A percentile compares a stretch with the other conserved stretches of the same genome.
These are phyloP conservation scores for Bovichtus variegatus DNA, from an alignment of 2,797 vertebrate genomes.

Conservation along the genomic window DNA sequence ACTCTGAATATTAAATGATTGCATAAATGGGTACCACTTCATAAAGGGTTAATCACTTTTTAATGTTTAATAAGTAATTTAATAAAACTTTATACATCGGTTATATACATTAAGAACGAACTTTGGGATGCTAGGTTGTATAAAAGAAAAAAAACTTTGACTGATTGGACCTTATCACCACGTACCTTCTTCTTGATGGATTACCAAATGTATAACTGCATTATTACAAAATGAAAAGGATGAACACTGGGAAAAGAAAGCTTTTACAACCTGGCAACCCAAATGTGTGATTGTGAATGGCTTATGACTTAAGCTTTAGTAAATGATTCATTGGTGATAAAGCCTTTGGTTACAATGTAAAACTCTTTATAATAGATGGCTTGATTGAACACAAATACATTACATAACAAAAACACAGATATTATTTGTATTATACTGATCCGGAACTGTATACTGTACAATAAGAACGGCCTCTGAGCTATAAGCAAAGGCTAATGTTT, in stretches of 20 bases:
- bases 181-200: constrained; percentile 2
- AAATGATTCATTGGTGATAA: background rate
- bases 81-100: constrained; percentile 3
- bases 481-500: background rate
- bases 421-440: background rate
- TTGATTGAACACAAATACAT: background rate
- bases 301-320: background rate
- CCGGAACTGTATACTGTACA: background rate
- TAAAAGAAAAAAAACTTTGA: no score
- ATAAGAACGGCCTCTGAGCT: background rate
- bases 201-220: background rate
- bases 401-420: background rate
- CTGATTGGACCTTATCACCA: background rate
- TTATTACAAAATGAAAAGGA: background rate
- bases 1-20: constrained; percentile 2
- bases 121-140: background rate
- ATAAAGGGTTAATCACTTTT: background rate
- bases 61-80: constrained; percentile 17
- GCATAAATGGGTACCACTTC: background rate
- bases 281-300: background rate
- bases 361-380: background rate
- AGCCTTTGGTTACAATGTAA: background rate
- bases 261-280: background rate
- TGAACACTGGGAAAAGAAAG: background rate
- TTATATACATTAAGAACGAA: constrained; percentile 6